A percentile compares a stretch with the other conserved stretches of the same genome.
phyloP scores from a whole-genome alignment of 35 echinoderm and acorn worm genomes.

The Eucidaris tribuloides region DNA sequence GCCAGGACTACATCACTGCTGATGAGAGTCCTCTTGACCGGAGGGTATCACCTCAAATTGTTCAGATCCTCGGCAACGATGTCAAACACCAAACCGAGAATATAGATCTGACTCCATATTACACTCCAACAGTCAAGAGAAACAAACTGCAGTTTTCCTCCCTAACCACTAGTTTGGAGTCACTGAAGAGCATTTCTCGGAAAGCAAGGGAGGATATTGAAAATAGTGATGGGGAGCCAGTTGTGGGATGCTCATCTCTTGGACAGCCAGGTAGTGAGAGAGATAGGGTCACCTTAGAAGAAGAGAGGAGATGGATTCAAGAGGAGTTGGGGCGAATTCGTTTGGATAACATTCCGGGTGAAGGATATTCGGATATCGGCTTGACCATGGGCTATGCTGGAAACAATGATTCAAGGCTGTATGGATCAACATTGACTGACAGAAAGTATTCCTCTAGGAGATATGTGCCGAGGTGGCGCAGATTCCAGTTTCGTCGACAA shows the following conservation, averaged over 20 bases:
- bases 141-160: slow-evolving; percentile 5
- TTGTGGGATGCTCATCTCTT: no score
- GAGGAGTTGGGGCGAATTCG: slow-evolving; percentile 6
- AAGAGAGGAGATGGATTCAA: slow-evolving; percentile 3
- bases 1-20: slow-evolving; percentile 1
- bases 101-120: background rate
- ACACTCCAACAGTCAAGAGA: background rate
- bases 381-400: background rate
- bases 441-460: background rate
- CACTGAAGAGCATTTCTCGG: slow-evolving; percentile 14
- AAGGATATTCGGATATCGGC: background rate
- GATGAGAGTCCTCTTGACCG: background rate
- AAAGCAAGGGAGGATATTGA: slow-evolving; percentile 15
- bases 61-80: background rate
- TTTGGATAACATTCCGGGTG: slow-evolving; percentile 20
- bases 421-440: no score
- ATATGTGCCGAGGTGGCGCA: background rate
- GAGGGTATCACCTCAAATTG: no score
- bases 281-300: background rate
- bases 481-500: slow-evolving; percentile 18
- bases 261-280: no score
- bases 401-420: background rate
- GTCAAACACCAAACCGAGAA: no score
- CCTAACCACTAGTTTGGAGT: background rate
- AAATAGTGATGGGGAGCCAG: no score